phyloP scores from a whole-genome alignment of 1,140 invertebrate genomes.

The Lepidurus packardi region DNA sequence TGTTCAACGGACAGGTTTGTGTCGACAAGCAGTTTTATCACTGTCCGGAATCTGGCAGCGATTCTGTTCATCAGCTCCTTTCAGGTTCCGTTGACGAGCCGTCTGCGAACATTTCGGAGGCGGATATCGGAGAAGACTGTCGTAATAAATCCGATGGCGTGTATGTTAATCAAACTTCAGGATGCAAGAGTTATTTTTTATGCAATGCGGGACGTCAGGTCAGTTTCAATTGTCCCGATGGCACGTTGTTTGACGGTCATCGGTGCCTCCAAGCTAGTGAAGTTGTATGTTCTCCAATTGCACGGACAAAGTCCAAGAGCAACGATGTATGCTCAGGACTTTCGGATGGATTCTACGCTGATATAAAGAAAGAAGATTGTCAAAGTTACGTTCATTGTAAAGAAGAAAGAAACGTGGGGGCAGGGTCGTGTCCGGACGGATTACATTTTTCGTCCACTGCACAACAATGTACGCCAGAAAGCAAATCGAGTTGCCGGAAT shows the following conservation, averaged over 20 bases:
- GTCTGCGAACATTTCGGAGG: not conserved
- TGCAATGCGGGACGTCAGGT: slow-evolving; percentile 47
- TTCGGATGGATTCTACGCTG: not conserved
- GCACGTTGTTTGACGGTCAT: slow-evolving; percentile 43
- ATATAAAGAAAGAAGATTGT: not conserved
- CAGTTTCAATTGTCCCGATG: slow-evolving; percentile 42
- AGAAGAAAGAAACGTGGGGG: not conserved
- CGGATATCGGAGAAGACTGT: slow-evolving; percentile 37
- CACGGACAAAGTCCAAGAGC: not conserved
- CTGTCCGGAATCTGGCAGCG: slow-evolving; percentile 43
- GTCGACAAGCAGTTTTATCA: slow-evolving; percentile 46
- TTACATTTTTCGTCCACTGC: not conserved
- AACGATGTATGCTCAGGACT: not conserved
- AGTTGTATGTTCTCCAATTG: slow-evolving; percentile 18
- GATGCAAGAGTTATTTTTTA: slow-evolving; percentile 52
- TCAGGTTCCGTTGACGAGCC: not conserved
- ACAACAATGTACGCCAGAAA: not conserved
- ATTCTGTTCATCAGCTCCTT: not conserved
- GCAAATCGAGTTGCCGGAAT: not conserved
- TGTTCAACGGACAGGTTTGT: slow-evolving; percentile 54
- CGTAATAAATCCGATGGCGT: slow-evolving; percentile 47
- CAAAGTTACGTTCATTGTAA: not conserved
- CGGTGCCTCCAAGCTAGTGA: slow-evolving; percentile 40
- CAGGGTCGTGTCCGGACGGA: not conserved
- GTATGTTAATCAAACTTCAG: slow-evolving; percentile 48